Base-by-base conservation (phyloP, 2,888 invertebrate species). In the Criorhina ranunculi region DNA sequence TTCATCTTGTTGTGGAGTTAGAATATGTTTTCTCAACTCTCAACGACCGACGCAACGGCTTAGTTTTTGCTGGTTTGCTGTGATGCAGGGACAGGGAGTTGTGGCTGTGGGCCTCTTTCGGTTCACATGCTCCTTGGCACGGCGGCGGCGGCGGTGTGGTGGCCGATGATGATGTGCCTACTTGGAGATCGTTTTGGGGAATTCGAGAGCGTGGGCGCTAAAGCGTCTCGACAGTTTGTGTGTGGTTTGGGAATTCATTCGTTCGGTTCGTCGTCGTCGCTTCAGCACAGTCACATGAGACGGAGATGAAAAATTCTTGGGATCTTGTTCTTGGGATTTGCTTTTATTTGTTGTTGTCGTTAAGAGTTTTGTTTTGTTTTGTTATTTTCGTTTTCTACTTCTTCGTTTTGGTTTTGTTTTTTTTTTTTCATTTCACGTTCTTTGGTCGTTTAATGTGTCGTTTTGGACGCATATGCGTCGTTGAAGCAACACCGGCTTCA, bases 171-270 rank as follows among this genome's bases (percentile, higher is more conserved):
- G 85, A 85, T 85, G 85, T 75, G 75, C 80, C 85, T 70, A 85
- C 80, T 80, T 80, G 80, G 64, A 24, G 24, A 80, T 80, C 73
- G 85, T 70, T 85, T 85, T 85, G 79, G 85, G 69, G 85, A 85
- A 85, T 80, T 80, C 75, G 69, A 80, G 80, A 85, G 85, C 85
- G 85, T 85, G 85, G 85, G 85, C 85, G 85, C 85, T 85, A 80
- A 85, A 85, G 79, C 85, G 85, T 85, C 85, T 85, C 85, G 85
- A 85, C 85, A 80, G 85, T 85, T 80, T 80, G 80, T 85, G 85
- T 85, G 85, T 85, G 85, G 85, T 80, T 85, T 80, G 73, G 59
- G 83, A 83, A 83, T 79, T 75, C 83, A 83, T 83, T 75, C 69
- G 60, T 64, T 69, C 49, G 72, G 44, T 46, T 51, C 72, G 53